Percentiles rank a stretch among this genome's conserved stretches.
phyloP scores from a whole-genome alignment of 2,888 invertebrate species.

The Phengaris alcon region DNA sequence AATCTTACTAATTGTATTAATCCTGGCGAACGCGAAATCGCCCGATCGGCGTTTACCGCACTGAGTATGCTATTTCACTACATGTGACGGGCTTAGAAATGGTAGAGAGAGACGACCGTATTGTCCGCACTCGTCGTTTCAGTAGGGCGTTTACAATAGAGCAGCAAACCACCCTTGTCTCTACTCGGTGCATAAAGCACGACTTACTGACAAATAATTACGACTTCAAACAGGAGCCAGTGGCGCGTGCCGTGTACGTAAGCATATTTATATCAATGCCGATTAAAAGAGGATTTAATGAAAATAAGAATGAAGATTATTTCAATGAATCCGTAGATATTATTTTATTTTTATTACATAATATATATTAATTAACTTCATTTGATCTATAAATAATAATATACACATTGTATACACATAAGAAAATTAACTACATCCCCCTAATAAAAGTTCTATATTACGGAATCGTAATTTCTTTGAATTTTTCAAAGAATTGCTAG shows the following conservation, averaged over 20 bases:
- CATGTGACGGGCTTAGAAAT: conserved; percentile 44
- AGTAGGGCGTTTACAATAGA: conserved; percentile 57
- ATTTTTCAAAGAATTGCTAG: no score
- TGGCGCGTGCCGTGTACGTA: background rate
- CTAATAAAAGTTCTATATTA: no score
- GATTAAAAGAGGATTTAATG: background rate
- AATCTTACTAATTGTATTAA: conserved; percentile 35
- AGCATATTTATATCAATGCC: background rate
- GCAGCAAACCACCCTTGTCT: conserved; percentile 45
- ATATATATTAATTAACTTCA: no score
- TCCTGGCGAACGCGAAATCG: conserved; percentile 38
- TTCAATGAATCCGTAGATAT: background rate
- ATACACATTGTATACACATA: no score
- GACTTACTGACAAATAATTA: conserved; percentile 29
- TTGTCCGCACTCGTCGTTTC: conserved; percentile 45
- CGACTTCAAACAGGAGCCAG: background rate
- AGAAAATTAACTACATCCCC: no score
- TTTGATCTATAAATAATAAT: no score
- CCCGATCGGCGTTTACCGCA: conserved; percentile 49
- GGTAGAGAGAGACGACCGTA: conserved; percentile 63
- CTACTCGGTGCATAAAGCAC: conserved; percentile 32
- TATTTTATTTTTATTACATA: background rate
- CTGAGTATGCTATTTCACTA: conserved; percentile 49
- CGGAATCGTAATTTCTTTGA: no score
- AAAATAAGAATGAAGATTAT: background rate